Evolutionary conservation across 2,113 vertebrate species (phyloP).

Genomic region (Gymnogyps californianus): DNA sequence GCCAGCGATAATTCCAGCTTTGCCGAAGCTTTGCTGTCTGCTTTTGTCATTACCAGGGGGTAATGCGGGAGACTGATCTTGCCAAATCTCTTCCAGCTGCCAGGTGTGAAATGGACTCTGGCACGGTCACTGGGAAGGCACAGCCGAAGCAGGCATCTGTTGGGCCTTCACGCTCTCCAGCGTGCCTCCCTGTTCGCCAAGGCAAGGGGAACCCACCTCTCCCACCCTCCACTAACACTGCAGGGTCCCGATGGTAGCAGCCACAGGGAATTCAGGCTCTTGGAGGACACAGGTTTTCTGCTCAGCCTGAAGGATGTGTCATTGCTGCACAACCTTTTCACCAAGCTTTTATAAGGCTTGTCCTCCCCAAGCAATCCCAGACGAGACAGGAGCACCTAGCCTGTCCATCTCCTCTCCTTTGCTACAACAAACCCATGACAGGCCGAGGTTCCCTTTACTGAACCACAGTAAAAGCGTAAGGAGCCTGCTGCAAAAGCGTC

Average conservation of each 20-base stretch:
- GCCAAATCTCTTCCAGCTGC: constrained; percentile 49
- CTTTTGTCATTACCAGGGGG: constrained; percentile 77
- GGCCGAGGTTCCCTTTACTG: neutral
- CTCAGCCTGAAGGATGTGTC: fast-evolving
- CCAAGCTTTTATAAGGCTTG: fast-evolving
- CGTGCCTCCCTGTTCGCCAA: fast-evolving
- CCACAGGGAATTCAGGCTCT: neutral
- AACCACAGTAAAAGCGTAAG: neutral
- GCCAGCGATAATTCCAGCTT: constrained; percentile 64
- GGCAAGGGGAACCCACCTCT: neutral
- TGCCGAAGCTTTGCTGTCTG: constrained; percentile 74
- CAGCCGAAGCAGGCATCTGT: neutral
- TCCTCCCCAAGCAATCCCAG: neutral
- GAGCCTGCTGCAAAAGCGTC: neutral
- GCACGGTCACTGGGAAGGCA: neutral
- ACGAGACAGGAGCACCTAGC: neutral
- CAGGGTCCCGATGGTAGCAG: neutral
- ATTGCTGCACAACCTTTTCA: neutral
- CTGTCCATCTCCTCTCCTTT: neutral
- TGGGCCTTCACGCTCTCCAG: neutral
- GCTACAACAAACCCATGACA: fast-evolving
- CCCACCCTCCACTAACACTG: neutral
- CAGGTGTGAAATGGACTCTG: constrained; percentile 60
- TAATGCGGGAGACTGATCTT: constrained; percentile 58
- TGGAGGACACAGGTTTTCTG: fast-evolving